Evolutionary conservation across 2,888 invertebrate species (phyloP), one percentile per base, ranked within the genome.

Genomic region (Thelaira solivaga): DNA sequence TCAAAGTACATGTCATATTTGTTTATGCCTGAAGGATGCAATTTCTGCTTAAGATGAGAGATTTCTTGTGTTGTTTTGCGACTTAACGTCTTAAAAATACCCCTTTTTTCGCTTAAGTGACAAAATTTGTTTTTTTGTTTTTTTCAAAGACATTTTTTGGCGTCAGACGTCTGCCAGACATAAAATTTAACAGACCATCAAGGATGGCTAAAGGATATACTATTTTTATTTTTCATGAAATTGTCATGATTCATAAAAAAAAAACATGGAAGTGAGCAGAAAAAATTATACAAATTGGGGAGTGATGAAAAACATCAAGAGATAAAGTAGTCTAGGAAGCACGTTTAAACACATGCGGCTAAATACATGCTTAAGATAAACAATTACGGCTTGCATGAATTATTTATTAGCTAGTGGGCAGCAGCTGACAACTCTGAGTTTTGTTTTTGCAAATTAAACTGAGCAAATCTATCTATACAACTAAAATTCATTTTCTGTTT

Each of bases 131-230:
- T n/a, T n/a, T 53, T 29, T 53, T 73, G 59, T 13, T 39, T 45
- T 31, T 55, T 65, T 59, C 5, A 18, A 64, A 61, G 49, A 69
- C 69, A 57, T 34, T 24, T 45, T 47, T 51, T 69, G 78, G 78
- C 78, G 78, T 65, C 74, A 78, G 78, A 78, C 78, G 64, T 74
- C 78, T 78, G 78, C 74, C 78, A 74, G 69, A 78, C 69, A 74
- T 74, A 69, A 74, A 74, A 78, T 39, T 77, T 68, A 49, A 51
- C 55, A 49, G 69, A 51, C 62, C 59, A 75, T 47, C 41, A 51
- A 59, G 41, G 22, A 55, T 36, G 43, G 34, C 26, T 62, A 53
- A 45, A 53, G 53, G 36, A 45, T 72, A 53, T 62, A 53, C 22
- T 71, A 39, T 49, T 22, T 36, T n/a, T n/a, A n/a, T 26, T 53